Conservation (phyloP, 2,888 invertebrate genomes). For the Seira musarum region DNA sequence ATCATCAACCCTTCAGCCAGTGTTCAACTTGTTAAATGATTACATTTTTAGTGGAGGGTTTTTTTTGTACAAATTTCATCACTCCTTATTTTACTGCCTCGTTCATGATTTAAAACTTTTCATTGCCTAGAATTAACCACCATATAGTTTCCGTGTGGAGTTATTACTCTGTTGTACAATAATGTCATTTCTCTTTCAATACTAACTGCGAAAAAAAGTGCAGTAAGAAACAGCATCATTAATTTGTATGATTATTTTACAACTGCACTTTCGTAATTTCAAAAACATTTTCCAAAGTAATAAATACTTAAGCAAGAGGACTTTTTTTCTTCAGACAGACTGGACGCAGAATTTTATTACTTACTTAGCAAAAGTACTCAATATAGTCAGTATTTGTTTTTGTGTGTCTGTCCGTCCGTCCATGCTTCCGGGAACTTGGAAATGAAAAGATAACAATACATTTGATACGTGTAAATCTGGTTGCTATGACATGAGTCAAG, state of each 20-base stretch:
- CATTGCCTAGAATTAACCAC: neutral
- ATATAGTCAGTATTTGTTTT: too few relatives aligned
- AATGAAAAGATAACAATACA: too few relatives aligned
- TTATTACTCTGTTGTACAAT: neutral
- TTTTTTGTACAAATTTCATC: neutral
- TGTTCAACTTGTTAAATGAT: neutral
- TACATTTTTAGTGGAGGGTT: neutral
- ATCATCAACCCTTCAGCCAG: too few relatives aligned
- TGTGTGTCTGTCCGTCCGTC: too few relatives aligned
- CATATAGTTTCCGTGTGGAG: neutral
- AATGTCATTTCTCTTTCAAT: constrained; percentile 7
- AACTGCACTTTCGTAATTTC: neutral
- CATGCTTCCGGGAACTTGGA: too few relatives aligned
- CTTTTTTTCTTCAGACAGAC: neutral
- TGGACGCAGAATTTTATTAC: too few relatives aligned
- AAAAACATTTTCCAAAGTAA: neutral
- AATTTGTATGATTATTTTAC: constrained; percentile 3
- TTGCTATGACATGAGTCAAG: too few relatives aligned
- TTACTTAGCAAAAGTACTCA: too few relatives aligned
- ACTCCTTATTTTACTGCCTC: constrained; percentile 3
- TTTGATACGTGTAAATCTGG: too few relatives aligned
- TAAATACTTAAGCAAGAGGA: neutral
- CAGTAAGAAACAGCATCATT: neutral
- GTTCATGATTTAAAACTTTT: constrained; percentile 3
- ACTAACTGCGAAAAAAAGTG: too few relatives aligned